These are phyloP conservation scores for Neoaliturus tenellus DNA, from an alignment of 2,888 invertebrate genomes.

Conservation along the genomic window DNA sequence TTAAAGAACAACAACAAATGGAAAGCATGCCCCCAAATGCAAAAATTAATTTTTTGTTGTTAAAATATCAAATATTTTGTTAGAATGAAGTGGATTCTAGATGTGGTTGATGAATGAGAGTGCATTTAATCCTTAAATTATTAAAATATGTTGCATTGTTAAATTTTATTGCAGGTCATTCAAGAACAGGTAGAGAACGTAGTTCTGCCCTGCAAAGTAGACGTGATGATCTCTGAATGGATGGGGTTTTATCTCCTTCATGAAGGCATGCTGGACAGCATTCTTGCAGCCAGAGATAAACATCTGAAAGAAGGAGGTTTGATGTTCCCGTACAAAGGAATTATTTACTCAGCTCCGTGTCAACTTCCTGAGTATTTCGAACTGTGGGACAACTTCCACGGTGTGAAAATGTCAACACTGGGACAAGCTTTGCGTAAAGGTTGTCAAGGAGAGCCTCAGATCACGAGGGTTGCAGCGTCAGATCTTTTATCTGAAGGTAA, in stretches of 20 bases:
- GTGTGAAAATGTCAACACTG: constrained; percentile 84
- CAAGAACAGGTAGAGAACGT: constrained; percentile 88
- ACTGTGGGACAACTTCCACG: constrained; percentile 84
- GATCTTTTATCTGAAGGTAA: constrained; percentile 81
- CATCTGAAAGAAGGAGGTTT: constrained; percentile 84
- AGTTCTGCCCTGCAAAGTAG: constrained; percentile 83
- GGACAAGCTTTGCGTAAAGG: constrained; percentile 77
- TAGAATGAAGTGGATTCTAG: too few species aligned
- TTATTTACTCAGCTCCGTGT: constrained; percentile 79
- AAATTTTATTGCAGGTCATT: constrained; percentile 76
- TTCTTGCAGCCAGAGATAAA: constrained; percentile 87
- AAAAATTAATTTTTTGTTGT: too few species aligned
- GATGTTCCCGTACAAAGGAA: constrained; percentile 86
- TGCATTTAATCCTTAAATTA: too few species aligned
- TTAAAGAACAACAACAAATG: too few species aligned
- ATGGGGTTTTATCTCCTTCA: constrained; percentile 98
- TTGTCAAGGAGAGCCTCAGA: constrained; percentile 81
- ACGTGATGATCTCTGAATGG: constrained; percentile 97
- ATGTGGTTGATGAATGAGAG: too few species aligned
- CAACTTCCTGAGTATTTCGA: constrained; percentile 79
- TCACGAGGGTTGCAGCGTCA: constrained; percentile 75
- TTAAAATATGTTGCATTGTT: neutral
- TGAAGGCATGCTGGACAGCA: constrained; percentile 96
- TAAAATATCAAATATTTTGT: too few species aligned
- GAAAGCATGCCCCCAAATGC: too few species aligned